Conservation (phyloP, 2,888 invertebrate genomes). For the Fragum sueziense region DNA sequence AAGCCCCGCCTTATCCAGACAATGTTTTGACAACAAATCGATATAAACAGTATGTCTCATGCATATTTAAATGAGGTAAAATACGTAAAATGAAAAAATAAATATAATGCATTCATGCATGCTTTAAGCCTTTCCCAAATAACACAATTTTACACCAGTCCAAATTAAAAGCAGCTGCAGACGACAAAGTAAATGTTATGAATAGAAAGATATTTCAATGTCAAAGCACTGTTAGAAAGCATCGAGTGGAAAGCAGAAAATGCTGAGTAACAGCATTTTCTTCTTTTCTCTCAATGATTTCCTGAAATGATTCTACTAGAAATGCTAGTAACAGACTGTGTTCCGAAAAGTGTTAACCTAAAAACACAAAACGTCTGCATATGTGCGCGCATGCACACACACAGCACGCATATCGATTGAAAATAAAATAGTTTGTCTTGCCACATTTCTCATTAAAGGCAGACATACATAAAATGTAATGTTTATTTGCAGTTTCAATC, state of each 20-base stretch:
- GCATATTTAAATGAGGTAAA: constrained; percentile 20
- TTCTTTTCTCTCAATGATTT: too few relatives aligned
- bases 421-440: background rate
- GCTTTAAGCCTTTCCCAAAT: too few relatives aligned
- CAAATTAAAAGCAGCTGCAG: too few relatives aligned
- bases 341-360: constrained; percentile 1
- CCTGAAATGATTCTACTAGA: too few relatives aligned
- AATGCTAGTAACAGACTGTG: too few relatives aligned
- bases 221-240: too few relatives aligned
- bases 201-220: too few relatives aligned
- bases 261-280: too few relatives aligned
- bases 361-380: constrained; percentile 14
- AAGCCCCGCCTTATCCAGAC: constrained; percentile 11
- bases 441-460: constrained; percentile 3
- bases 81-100: background rate
- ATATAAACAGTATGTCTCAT: constrained; percentile 17
- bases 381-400: constrained; percentile 16
- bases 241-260: too few relatives aligned
- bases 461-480: background rate
- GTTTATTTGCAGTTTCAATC: background rate
- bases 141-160: too few relatives aligned
- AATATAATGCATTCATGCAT: constrained; percentile 12
- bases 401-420: constrained; percentile 1
- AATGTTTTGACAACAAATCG: constrained; percentile 15
- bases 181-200: too few relatives aligned